Percentiles rank a stretch among this genome's conserved stretches.
phyloP scores from a whole-genome alignment of 1,140 invertebrate species.

The Chelonus insularis region DNA sequence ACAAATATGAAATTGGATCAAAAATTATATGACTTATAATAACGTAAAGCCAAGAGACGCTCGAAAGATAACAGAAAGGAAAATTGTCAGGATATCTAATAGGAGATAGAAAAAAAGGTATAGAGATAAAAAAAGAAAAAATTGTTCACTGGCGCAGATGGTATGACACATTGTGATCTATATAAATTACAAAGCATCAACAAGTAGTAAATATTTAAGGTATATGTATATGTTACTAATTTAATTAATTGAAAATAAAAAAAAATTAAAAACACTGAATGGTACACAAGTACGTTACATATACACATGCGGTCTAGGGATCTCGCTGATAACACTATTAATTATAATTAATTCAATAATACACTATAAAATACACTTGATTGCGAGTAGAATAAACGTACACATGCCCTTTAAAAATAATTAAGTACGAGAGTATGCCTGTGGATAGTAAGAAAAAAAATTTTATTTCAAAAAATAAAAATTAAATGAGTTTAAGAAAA shows the following conservation, averaged over 20 bases:
- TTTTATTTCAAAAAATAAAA: no score
- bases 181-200: slow-evolving; percentile 54
- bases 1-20: not conserved
- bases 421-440: not conserved
- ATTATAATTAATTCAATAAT: not conserved
- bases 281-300: not conserved
- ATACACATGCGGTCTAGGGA: slow-evolving; percentile 19
- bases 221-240: slow-evolving; percentile 31
- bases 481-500: no score
- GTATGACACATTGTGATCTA: slow-evolving; percentile 58
- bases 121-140: slow-evolving; percentile 27
- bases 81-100: slow-evolving; percentile 5
- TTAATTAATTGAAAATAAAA: slow-evolving; percentile 16
- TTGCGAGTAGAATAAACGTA: slow-evolving; percentile 2
- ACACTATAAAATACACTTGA: slow-evolving; percentile 6
- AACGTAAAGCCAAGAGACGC: slow-evolving; percentile 13
- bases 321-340: slow-evolving; percentile 20
- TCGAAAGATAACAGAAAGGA: slow-evolving; percentile 15
- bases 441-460: no score
- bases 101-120: slow-evolving; percentile 4
- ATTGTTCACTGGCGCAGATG: slow-evolving; percentile 51
- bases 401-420: slow-evolving; percentile 2
- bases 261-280: slow-evolving; percentile 12
- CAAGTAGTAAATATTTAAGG: slow-evolving; percentile 55
- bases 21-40: not conserved